phyloP scores from a whole-genome alignment of 2,888 invertebrate genomes.

The Lasioglossum calceatum region DNA sequence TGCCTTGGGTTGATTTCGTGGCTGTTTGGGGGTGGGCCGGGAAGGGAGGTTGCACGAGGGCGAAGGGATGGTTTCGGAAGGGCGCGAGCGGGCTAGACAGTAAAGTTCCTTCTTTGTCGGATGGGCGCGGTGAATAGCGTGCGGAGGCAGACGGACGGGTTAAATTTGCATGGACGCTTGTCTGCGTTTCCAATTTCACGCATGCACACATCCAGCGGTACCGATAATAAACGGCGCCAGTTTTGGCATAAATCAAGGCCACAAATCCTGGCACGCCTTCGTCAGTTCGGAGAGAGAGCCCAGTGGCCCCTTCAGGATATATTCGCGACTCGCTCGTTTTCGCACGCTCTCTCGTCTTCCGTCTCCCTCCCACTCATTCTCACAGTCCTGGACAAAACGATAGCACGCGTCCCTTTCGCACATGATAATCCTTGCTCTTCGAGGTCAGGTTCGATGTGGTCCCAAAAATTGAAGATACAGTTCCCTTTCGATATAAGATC shows the following conservation, averaged over 20 bases:
- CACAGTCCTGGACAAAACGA: not conserved
- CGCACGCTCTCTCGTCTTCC: not conserved
- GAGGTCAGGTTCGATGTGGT: not conserved
- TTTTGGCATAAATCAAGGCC: slow-evolving; percentile 81
- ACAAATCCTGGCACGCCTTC: slow-evolving; percentile 69
- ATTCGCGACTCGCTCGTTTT: slow-evolving; percentile 44
- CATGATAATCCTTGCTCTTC: not conserved
- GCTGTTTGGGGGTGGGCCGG: slow-evolving; percentile 7
- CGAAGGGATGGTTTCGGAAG: slow-evolving; percentile 19
- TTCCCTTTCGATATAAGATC: too few relatives aligned
- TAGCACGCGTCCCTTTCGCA: not conserved
- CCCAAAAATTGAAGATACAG: too few relatives aligned
- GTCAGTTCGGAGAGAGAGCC: slow-evolving; percentile 45
- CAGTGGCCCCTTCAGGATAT: slow-evolving; percentile 41
- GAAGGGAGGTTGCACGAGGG: not conserved
- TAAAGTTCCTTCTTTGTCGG: slow-evolving; percentile 77
- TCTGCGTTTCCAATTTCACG: slow-evolving; percentile 83
- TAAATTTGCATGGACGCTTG: slow-evolving; percentile 82
- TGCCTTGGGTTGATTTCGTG: slow-evolving; percentile 11
- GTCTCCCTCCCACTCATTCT: not conserved
- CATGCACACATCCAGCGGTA: slow-evolving; percentile 78
- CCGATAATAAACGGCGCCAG: slow-evolving; percentile 79
- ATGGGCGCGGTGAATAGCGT: slow-evolving; percentile 70
- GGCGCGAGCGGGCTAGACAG: slow-evolving; percentile 59
- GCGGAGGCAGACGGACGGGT: slow-evolving; percentile 76